Evolutionary conservation across 2,113 vertebrate species (phyloP).

Genomic region (Fregetta grallaria): DNA sequence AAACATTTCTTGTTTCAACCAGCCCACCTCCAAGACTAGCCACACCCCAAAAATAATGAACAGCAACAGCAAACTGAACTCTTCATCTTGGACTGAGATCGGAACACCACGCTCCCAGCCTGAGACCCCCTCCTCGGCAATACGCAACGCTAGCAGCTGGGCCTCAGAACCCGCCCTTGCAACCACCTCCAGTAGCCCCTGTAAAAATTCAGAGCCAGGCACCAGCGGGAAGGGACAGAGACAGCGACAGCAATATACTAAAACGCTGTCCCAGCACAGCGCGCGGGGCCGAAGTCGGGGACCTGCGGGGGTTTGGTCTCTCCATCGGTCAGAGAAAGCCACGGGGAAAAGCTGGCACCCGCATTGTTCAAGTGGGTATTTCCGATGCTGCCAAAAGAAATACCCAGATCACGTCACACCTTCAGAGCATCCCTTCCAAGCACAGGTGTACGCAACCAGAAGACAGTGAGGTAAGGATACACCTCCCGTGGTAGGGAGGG

Average conservation of each 20-base stretch:
- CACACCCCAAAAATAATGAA: slow-evolving; percentile 13
- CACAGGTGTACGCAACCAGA: neutral
- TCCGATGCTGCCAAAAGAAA: neutral
- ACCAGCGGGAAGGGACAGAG: neutral
- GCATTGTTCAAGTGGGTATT: neutral
- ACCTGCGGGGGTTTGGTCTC: neutral
- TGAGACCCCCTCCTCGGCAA: neutral
- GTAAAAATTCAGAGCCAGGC: neutral
- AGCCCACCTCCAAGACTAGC: neutral
- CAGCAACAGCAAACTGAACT: neutral
- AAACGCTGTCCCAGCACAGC: neutral
- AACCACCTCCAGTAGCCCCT: neutral
- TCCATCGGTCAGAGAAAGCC: neutral
- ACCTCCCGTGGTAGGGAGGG: neutral
- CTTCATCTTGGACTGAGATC: neutral
- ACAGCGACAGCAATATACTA: neutral
- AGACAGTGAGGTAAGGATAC: neutral
- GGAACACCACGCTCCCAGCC: neutral
- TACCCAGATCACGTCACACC: neutral
- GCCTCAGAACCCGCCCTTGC: neutral
- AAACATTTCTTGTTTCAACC: neutral
- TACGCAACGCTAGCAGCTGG: neutral
- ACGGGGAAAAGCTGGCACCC: neutral
- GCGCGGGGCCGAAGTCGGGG: slow-evolving; percentile 35
- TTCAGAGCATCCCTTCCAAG: neutral